Evolutionary conservation across 2,888 invertebrate genomes (phyloP).

Genomic region (Matsumyia berberina): DNA sequence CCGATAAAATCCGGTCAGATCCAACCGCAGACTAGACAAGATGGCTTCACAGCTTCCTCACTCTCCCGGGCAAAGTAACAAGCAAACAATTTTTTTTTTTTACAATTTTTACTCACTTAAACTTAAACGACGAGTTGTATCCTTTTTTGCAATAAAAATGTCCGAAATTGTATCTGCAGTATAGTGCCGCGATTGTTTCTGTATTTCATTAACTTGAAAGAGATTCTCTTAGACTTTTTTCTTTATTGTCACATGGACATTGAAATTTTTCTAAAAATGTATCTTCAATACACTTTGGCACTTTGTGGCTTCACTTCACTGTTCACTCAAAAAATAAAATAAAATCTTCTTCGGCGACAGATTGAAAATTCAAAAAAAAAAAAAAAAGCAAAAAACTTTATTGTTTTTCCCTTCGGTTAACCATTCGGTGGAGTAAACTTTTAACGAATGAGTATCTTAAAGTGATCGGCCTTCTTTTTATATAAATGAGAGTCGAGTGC

Average conservation of each 20-base stretch:
- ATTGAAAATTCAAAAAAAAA: too few species aligned
- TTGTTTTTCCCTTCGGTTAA: slow-evolving; percentile 39
- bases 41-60: too few species aligned
- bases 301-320: slow-evolving; percentile 31
- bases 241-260: slow-evolving; percentile 46
- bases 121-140: slow-evolving; percentile 24
- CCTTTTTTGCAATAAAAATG: slow-evolving; percentile 80
- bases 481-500: slow-evolving; percentile 56
- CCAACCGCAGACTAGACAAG: too few species aligned
- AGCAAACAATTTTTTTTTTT: background rate
- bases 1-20: too few species aligned
- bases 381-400: background rate
- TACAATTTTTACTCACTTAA: slow-evolving; percentile 58
- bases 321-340: slow-evolving; percentile 6
- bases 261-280: background rate
- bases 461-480: slow-evolving; percentile 70
- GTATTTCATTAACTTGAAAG: slow-evolving; percentile 84
- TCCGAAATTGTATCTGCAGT: slow-evolving; percentile 84
- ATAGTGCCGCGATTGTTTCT: slow-evolving; percentile 84
- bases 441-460: slow-evolving; percentile 77
- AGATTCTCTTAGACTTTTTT: background rate
- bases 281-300: slow-evolving; percentile 4
- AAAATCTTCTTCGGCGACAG: slow-evolving; percentile 20
- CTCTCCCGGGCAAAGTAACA: background rate
- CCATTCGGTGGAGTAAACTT: slow-evolving; percentile 80